A percentile compares a stretch with the other conserved stretches of the same genome.
These are phyloP conservation scores for Diplazon laetatorius DNA, from an alignment of 2,888 invertebrate species.

Conservation along the genomic window DNA sequence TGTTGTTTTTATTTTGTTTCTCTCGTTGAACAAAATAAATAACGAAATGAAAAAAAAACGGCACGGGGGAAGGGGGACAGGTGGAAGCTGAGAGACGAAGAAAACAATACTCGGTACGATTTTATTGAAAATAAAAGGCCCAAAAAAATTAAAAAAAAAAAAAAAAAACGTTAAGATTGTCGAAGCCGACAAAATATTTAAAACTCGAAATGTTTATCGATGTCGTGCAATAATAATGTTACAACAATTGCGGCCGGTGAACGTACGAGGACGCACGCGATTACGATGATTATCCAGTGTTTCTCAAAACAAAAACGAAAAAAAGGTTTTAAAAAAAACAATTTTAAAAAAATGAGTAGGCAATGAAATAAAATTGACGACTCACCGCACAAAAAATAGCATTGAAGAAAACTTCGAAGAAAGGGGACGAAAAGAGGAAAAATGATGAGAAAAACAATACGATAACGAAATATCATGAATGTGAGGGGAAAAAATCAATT, in stretches of 20 bases:
- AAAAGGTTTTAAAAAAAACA: constrained; percentile 5
- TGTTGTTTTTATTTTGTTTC: too few relatives aligned
- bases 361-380: neutral
- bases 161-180: constrained; percentile 37
- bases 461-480: constrained; percentile 26
- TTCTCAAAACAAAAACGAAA: constrained; percentile 49
- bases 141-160: too few relatives aligned
- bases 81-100: neutral
- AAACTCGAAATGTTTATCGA: constrained; percentile 75
- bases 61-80: neutral
- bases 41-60: constrained; percentile 18
- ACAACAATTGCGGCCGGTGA: constrained; percentile 56
- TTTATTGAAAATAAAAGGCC: constrained; percentile 29
- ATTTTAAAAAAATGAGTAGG: neutral
- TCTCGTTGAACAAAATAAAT: constrained; percentile 55
- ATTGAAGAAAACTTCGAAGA: too few relatives aligned
- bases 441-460: constrained; percentile 25
- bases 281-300: constrained; percentile 41
- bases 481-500: constrained; percentile 55
- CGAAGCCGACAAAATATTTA: constrained; percentile 65
- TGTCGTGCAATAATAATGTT: constrained; percentile 74
- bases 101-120: constrained; percentile 45
- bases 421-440: constrained; percentile 1
- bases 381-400: constrained; percentile 34
- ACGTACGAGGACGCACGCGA: constrained; percentile 31